A percentile compares a stretch with the other conserved stretches of the same genome.
phyloP scores from a whole-genome alignment of 2,797 vertebrate genomes.

The Hydrocynus forskahlii region DNA sequence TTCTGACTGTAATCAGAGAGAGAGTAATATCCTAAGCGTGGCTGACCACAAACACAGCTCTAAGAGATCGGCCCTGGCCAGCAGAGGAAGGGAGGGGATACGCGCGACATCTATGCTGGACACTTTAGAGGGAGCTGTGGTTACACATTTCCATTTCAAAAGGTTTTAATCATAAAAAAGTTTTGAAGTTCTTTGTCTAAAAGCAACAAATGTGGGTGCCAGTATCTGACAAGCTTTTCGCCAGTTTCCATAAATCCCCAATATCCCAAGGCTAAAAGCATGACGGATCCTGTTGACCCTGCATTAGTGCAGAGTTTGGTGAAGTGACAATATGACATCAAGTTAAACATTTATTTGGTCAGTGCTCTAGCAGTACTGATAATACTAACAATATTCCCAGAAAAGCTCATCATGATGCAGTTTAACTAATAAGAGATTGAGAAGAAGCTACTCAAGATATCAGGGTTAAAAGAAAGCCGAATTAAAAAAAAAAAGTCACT shows the following conservation, averaged over 20 bases:
- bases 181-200: constrained; percentile 30
- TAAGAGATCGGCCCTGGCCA: constrained; percentile 12
- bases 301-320: constrained; percentile 39
- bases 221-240: neutral
- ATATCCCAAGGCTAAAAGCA: neutral
- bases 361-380: no score
- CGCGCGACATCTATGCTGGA: constrained; percentile 25
- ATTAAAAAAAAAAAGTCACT: no score
- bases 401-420: no score
- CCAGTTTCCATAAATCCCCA: constrained; percentile 9
- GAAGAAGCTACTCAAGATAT: no score
- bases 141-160: constrained; percentile 48
- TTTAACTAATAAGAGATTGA: no score
- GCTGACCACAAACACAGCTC: constrained; percentile 45
- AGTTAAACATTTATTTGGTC: no score
- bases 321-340: neutral
- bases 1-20: constrained; percentile 43
- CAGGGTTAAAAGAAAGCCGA: no score
- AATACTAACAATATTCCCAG: neutral
- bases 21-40: constrained; percentile 50
- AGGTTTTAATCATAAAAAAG: constrained; percentile 13
- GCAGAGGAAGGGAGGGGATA: constrained; percentile 47
- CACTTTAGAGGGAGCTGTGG: constrained; percentile 15
- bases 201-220: constrained; percentile 1
- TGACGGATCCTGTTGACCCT: no score